These are phyloP conservation scores for Drosophila pseudoananassae DNA, from an alignment of 1,140 invertebrate species.

Conservation along the genomic window DNA sequence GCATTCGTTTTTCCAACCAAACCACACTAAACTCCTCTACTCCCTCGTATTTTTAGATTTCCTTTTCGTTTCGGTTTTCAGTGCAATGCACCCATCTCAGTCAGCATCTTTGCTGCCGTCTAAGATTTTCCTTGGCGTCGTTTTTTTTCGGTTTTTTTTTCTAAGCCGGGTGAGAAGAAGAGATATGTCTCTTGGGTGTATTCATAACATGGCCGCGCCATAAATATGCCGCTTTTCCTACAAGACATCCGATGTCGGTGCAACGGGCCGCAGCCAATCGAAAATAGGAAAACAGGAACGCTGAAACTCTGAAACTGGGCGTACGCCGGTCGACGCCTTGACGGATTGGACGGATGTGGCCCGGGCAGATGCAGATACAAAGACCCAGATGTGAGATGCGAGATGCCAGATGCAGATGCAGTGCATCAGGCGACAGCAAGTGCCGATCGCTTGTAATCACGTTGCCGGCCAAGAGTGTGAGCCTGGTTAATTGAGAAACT, in stretches of 20 bases:
- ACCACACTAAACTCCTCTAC: conserved; percentile 13
- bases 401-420: conserved; percentile 32
- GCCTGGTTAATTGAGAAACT: conserved; percentile 77
- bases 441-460: conserved; percentile 39
- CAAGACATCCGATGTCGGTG: conserved; percentile 67
- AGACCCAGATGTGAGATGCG: conserved; percentile 11
- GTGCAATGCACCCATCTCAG: conserved; percentile 51
- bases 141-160: conserved; percentile 15
- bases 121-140: conserved; percentile 12
- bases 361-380: conserved; percentile 39
- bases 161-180: conserved; percentile 69
- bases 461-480: conserved; percentile 30
- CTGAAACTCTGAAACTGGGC: conserved; percentile 65
- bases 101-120: conserved; percentile 25
- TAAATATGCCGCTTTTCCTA: conserved; percentile 72
- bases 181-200: conserved; percentile 81
- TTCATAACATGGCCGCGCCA: conserved; percentile 78
- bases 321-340: conserved; percentile 68
- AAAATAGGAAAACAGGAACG: conserved; percentile 35
- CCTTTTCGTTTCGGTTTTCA: conserved; percentile 55
- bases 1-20: conserved; percentile 52
- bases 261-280: conserved; percentile 57
- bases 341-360: conserved; percentile 78
- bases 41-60: conserved; percentile 57
- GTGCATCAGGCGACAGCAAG: conserved; percentile 20